Evolutionary conservation across 2,888 invertebrate genomes (phyloP), one percentile per base, ranked within the genome.

Genomic region (Polymixis lichenea): DNA sequence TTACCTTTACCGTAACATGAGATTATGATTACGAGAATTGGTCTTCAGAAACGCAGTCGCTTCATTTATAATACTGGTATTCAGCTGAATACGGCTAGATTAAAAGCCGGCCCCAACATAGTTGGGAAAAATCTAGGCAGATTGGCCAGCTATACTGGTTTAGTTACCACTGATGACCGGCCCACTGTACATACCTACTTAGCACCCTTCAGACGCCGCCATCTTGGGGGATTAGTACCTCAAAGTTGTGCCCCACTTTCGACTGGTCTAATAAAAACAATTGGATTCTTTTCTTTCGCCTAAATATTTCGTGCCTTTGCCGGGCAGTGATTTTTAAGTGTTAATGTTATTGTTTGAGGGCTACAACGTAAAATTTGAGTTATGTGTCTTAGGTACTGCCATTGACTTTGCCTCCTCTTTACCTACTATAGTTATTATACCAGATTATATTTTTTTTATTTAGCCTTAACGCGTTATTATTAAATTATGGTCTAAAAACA

Each of bases 201-300:
- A 70, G 62, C 49, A 56, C 66, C 71, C 66, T 69, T 62, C 66
- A 17, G 32, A 38, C 17, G 15, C 53, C 13, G 43, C 67, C 55
- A 51, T 71, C 69, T 84, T 55, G 17, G 3, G 1, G 56, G 62
- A 83, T 80, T 71, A 83, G 58, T n/a, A 28, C 11, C 51, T 78
- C 67, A 49, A 71, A 83, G 62, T 78, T 78, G 19, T 25, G 25
- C 80, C 13, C 4, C 25, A 43, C 9, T 69, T 69, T 61, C 51
- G 9, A 69, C 60, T 25, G 25, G 49, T 4, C n/a, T 77, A 56
- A 66, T 69, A 56, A 55, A 49, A 61, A 66, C 60, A 46, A 32
- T 38, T 38, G n/a, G n/a, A 60, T 49, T 53, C 8, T 77, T 69
- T 83, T 51, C 55, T 60, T 64, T 55, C 15, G 15, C n/a, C 28